Evolutionary conservation across 2,113 vertebrate genomes (phyloP).

Genomic region (Pavo muticus): DNA sequence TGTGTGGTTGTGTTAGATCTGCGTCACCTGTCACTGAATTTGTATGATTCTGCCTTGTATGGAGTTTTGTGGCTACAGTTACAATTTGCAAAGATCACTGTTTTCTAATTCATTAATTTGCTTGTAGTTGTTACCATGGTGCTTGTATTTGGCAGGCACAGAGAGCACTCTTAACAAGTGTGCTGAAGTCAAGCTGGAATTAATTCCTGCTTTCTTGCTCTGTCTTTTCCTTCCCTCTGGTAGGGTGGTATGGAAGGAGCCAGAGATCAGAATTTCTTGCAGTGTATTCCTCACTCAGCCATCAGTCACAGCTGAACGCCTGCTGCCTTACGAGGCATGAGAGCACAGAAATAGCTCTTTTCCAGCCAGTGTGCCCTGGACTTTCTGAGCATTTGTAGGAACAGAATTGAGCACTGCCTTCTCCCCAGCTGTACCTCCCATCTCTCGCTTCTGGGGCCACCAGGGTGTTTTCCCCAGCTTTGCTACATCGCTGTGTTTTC

Average conservation of each 20-base stretch:
- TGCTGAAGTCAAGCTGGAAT: slow-evolving; percentile 33
- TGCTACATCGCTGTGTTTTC: neutral
- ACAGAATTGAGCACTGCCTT: too few relatives aligned
- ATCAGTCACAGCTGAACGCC: neutral
- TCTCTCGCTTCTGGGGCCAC: neutral
- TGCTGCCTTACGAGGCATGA: neutral
- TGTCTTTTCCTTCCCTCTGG: neutral
- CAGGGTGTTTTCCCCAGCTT: neutral
- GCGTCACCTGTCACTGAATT: neutral
- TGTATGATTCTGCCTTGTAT: neutral
- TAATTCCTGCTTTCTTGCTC: slow-evolving; percentile 8
- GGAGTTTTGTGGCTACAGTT: slow-evolving; percentile 12
- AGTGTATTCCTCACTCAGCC: neutral
- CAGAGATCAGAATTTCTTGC: neutral
- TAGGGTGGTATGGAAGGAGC: neutral
- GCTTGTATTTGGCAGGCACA: slow-evolving; percentile 43
- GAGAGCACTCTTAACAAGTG: neutral
- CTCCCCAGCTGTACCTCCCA: neutral
- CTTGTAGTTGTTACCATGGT: slow-evolving; percentile 65
- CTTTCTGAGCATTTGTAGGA: neutral
- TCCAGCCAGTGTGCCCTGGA: neutral
- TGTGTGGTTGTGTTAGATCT: neutral
- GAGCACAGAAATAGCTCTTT: neutral
- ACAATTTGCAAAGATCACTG: slow-evolving; percentile 39
- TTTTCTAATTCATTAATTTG: slow-evolving; percentile 63